A percentile compares a stretch with the other conserved stretches of the same genome.
Evolutionary conservation across 2,888 invertebrate genomes (phyloP).

Genomic region (Eumerus sabulonum): DNA sequence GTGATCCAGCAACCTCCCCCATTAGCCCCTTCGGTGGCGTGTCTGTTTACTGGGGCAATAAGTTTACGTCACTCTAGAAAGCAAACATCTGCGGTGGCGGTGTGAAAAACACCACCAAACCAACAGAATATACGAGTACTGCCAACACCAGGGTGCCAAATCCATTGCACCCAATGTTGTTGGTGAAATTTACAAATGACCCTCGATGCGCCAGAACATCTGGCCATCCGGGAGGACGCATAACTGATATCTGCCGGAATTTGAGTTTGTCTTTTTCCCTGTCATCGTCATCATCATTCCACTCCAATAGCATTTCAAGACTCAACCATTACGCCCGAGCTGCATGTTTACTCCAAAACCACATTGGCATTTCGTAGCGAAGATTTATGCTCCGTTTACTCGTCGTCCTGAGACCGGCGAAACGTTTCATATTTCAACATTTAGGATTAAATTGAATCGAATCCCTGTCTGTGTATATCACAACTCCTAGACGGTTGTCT

Average conservation of each 20-base stretch:
- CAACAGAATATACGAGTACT: no score
- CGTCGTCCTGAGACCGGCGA: conserved; percentile 7
- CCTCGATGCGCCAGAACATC: conserved; percentile 4
- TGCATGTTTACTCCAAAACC: conserved; percentile 20
- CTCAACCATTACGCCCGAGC: conserved; percentile 24
- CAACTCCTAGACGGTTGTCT: background rate
- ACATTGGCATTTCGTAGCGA: background rate
- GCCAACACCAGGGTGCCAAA: no score
- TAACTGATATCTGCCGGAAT: conserved; percentile 13
- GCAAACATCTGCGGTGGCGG: no score
- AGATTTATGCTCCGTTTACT: conserved; percentile 43
- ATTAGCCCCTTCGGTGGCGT: no score
- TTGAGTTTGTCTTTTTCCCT: conserved; percentile 1
- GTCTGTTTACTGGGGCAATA: no score
- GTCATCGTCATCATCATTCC: conserved; percentile 34
- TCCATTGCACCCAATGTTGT: background rate
- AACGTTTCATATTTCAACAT: conserved; percentile 50
- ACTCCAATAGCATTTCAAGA: conserved; percentile 53
- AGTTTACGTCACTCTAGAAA: no score
- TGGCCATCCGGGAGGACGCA: conserved; percentile 1
- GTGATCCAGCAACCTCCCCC: no score
- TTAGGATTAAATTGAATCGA: conserved; percentile 54
- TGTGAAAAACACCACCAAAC: no score
- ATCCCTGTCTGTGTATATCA: conserved; percentile 22
- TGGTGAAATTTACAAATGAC: conserved; percentile 16